Base-by-base conservation (phyloP, 2,113 vertebrate species). In the Apteryx mantelli region DNA sequence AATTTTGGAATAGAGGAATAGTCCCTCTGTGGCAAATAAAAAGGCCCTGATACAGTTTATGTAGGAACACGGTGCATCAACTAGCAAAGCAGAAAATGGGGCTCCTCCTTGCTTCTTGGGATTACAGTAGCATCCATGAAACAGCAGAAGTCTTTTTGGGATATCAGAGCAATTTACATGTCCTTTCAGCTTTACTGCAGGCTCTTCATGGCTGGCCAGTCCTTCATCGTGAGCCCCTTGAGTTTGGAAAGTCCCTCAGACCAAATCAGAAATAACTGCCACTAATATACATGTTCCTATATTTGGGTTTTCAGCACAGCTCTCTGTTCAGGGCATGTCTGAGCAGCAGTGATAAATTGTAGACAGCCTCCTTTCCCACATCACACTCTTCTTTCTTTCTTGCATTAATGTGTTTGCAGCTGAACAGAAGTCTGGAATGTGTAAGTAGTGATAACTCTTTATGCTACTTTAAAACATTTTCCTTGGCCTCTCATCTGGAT, bases 311-410 rank as follows among this genome's bases (percentile, higher is more conserved):
- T 94, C 94, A 81, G 80, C 82, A 71, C 80, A 91, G 76, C 80
- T 95, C 89, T 97, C 94, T 97, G 97, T 96, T 96, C 85, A 71
- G 96, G 94, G 95, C 96, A 97, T 76, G 96, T 96, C 97, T 97
- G 97, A 91, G 94, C 87, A 95, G 96, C 89, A 96, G 96, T 71
- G 97, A 97, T 97, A 97, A 97, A 97, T 91, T 74, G 94, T 91
- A 97, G 95, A 93, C 93, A 94, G 96, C 82, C 93, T 97, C 69
- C 89, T 94, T 96, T 94, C 91, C 94, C 89, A 95, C 93, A 97
- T 96, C 96, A 94, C 91, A 75, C 87, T 93, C 93, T 89, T 90
- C 91, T 94, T 97, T 96, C 91, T 96, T 96, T 92, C 96, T 91
- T 94, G 94, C 89, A 84, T 95, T 96, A 97, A 97, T 96, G 95